Evolutionary conservation across 2,888 invertebrate genomes (phyloP), one percentile per base, ranked within the genome.

Genomic region (Sabatieria punctata): DNA sequence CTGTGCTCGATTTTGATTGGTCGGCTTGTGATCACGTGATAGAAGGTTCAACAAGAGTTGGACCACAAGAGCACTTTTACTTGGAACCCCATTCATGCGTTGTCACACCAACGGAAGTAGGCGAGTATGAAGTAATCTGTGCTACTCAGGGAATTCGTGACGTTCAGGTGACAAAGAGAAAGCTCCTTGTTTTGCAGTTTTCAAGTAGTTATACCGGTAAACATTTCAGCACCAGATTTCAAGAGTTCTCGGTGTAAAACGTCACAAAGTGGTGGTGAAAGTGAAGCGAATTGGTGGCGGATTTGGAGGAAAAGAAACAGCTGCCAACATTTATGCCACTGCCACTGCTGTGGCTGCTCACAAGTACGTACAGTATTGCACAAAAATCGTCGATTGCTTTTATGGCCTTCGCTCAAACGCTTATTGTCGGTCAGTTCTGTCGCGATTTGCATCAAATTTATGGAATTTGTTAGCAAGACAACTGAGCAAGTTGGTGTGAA

Each of bases 51-150:
- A 72, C 77, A 38, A 72, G 79, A 48, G 79, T 83, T 60, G 86
- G 86, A 13, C 86, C 85, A 0, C 91, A 95, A 67, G 93, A 93
- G 64, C 95, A 95, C 65, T 91, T 95, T 67, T 95, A 93, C 68
- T 71, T 95, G 57, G 95, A 95, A 69, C 85, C 91, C 0, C 66
- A 72, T n/a, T 63, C 65, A 1, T 64, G 67, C 40, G 52, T 73
- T 3, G 72, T 63, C 0, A 62, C 70, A n/a, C 74, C 74, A 0
- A n/a, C n/a, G n/a, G n/a, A n/a, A n/a, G n/a, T n/a, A n/a, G 38
- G 19, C 22, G 70, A 70, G 48, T 78, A 78, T 49, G 86, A 88
- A 64, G 67, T 91, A 43, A 79, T 80, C 60, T 77, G 78, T 53
- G 81, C 85, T 0, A 79, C 82, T 4, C 93, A 93, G 52, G 53